phyloP scores from a whole-genome alignment of 2,888 invertebrate genomes.

The Agrypnus murinus region DNA sequence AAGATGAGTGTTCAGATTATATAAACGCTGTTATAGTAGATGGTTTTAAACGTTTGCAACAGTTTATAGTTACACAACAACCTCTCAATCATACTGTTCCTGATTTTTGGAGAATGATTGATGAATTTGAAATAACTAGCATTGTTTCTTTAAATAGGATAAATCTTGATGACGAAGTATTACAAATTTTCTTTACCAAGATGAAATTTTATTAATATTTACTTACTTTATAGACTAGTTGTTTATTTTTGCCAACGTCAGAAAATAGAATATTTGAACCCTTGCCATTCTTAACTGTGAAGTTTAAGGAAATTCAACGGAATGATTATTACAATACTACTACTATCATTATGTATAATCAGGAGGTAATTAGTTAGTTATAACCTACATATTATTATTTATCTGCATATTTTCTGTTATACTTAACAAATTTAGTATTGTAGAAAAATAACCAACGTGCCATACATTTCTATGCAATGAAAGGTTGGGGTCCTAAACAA shows the following conservation, averaged over 20 bases:
- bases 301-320: not conserved
- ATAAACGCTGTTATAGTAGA: conserved; percentile 71
- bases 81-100: conserved; percentile 70
- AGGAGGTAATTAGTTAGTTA: not conserved
- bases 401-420: not conserved
- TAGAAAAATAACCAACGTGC: conserved; percentile 55
- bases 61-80: conserved; percentile 70
- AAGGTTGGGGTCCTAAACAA: conserved; percentile 63
- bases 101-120: conserved; percentile 72
- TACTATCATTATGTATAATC: not conserved
- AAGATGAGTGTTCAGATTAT: conserved; percentile 69
- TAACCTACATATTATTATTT: not conserved
- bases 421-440: not conserved
- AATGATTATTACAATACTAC: not conserved
- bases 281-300: not conserved
- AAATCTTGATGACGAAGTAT: conserved; percentile 66
- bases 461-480: conserved; percentile 56
- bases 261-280: conserved; percentile 47
- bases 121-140: conserved; percentile 66
- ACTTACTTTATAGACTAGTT: conserved; percentile 60
- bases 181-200: conserved; percentile 31
- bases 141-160: conserved; percentile 69
- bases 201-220: not conserved
- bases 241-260: conserved; percentile 58
- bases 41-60: conserved; percentile 64